Evolutionary conservation across 2,113 vertebrate genomes (phyloP).

Genomic region (Melanerpes formicivorus): DNA sequence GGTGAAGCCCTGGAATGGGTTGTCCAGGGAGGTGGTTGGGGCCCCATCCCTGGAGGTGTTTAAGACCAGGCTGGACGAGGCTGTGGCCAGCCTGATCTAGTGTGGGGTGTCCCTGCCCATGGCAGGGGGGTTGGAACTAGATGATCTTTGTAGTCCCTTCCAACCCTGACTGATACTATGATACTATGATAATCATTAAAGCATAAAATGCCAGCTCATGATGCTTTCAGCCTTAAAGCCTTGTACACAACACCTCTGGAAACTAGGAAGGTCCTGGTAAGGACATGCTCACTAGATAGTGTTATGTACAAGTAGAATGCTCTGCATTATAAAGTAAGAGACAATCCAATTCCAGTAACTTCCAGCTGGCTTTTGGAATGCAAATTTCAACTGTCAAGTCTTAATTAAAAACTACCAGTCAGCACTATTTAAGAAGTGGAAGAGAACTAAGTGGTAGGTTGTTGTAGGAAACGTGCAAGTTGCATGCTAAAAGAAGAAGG

Average conservation of each 20-base stretch:
- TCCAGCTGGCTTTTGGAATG: conserved; percentile 79
- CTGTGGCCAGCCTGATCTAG: too few species aligned
- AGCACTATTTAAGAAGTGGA: conserved; percentile 79
- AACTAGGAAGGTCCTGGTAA: neutral
- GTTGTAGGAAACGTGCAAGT: conserved; percentile 61
- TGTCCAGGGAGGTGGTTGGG: too few species aligned
- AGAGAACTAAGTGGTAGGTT: conserved; percentile 80
- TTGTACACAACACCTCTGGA: neutral
- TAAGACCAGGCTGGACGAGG: too few species aligned
- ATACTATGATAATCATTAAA: neutral
- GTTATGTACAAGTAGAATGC: neutral
- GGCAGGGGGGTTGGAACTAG: too few species aligned
- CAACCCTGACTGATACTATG: too few species aligned
- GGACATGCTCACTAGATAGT: neutral
- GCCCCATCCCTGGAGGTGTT: too few species aligned
- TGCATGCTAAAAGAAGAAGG: conserved; percentile 69
- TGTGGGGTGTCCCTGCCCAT: too few species aligned
- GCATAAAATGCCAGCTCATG: conserved; percentile 38
- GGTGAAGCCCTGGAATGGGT: too few species aligned
- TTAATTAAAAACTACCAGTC: conserved; percentile 82
- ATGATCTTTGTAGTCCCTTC: too few species aligned
- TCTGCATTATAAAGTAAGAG: conserved; percentile 30
- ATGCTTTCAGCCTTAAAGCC: neutral
- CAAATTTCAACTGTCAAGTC: conserved; percentile 80
- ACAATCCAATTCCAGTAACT: conserved; percentile 56